Evolutionary conservation across 2,888 invertebrate genomes (phyloP), one percentile per base, ranked within the genome.

Genomic region (Drosophila neonasuta): DNA sequence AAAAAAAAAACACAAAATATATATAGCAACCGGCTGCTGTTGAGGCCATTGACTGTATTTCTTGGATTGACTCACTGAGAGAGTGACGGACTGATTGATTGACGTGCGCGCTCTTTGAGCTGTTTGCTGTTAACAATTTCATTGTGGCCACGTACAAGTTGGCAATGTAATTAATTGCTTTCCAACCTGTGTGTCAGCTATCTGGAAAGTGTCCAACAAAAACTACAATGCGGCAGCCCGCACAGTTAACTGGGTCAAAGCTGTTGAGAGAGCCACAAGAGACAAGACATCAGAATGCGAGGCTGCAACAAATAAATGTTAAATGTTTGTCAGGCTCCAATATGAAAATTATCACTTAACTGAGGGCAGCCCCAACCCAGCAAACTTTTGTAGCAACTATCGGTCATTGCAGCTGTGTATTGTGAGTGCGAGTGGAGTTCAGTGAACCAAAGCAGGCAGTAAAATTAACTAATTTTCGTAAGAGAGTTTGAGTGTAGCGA

Each of bases 111-210:
- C 61, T 45, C 61, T 45, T 34, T 46, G 24, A 29, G 55, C 45
- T 46, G 11, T 75, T 73, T 69, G 84, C 79, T 86, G 81, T 80
- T 86, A 80, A 86, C 86, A 84, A 86, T 80, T 68, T 72, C 74
- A 71, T 85, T 85, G 79, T 77, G 69, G 78, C 80, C 81, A 80
- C 80, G 85, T 74, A 76, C 64, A 69, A 58, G 63, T 77, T 74
- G 78, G 81, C 86, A 84, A 71, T 79, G 87, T 82, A 77, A 83
- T 83, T 85, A 83, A 83, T 83, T 83, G 87, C 86, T 83, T 73
- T 73, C 71, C 77, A 79, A 68, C 60, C 71, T 65, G 73, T 70
- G 66, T 65, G 73, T 68, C 64, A 41, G 77, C 50, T 36, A 24
- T 49, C 58, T 77, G 68, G 74, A 73, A 73, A 74, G 58, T 83